Percentiles rank a stretch among this genome's conserved stretches.
Evolutionary conservation across 2,888 invertebrate species (phyloP).

Genomic region (Drosophila affinis): DNA sequence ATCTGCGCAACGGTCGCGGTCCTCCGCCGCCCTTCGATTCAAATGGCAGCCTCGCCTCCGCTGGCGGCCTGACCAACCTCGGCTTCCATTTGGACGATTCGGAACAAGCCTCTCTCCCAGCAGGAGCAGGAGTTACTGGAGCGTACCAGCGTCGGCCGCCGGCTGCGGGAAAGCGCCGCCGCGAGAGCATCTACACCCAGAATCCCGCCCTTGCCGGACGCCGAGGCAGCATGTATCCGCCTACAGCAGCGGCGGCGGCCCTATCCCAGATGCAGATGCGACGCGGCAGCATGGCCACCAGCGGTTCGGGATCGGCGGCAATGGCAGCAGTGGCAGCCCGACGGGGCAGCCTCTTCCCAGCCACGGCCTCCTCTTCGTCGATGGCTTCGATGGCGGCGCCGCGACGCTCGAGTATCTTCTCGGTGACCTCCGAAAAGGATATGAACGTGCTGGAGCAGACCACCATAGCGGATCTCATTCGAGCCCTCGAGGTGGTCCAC

Average conservation of each 20-base stretch:
- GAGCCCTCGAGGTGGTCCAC: conserved; percentile 90
- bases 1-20: conserved; percentile 68
- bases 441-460: conserved; percentile 89
- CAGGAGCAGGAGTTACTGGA: conserved; percentile 22
- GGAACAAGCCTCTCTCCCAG: conserved; percentile 52
- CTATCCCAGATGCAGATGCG: conserved; percentile 70
- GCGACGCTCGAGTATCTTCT: conserved; percentile 81
- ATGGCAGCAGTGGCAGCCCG: conserved; percentile 68
- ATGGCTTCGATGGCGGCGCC: conserved; percentile 39
- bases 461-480: conserved; percentile 91
- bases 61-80: conserved; percentile 54
- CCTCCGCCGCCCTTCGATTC: conserved; percentile 56
- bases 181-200: conserved; percentile 81
- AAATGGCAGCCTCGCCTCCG: conserved; percentile 40
- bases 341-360: conserved; percentile 80
- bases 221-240: conserved; percentile 79
- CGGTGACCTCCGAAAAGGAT: conserved; percentile 80
- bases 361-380: conserved; percentile 22
- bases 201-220: conserved; percentile 76
- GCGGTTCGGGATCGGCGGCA: conserved; percentile 56
- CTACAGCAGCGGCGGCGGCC: conserved; percentile 28
- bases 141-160: conserved; percentile 71
- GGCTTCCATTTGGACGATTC: conserved; percentile 64
- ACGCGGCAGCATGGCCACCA: conserved; percentile 72
- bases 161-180: conserved; percentile 65